Conservation (phyloP, 2,797 vertebrate genomes). For the Gymnocypris eckloni region DNA sequence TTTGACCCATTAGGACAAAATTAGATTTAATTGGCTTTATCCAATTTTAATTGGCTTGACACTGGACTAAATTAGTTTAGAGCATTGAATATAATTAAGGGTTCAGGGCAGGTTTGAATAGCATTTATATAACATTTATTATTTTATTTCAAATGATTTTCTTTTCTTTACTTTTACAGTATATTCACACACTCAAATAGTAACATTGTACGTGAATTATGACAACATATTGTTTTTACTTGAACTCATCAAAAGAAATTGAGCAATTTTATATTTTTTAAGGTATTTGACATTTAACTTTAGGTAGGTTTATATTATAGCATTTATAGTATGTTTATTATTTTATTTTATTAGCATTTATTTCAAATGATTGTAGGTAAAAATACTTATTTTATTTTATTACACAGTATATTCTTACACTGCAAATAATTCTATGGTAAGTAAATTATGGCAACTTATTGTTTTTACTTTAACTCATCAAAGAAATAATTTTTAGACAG, state of each 20-base stretch:
- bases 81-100: background rate
- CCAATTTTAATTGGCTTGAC: background rate
- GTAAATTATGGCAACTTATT: background rate
- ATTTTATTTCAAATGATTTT: background rate
- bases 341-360: too few relatives aligned
- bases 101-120: background rate
- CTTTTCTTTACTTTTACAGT: background rate
- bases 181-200: background rate
- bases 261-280: too few relatives aligned
- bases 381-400: background rate
- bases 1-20: background rate
- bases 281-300: too few relatives aligned
- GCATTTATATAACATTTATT: background rate
- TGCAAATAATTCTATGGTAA: background rate
- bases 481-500: background rate
- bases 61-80: background rate
- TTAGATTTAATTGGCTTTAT: background rate
- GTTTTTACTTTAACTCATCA: background rate
- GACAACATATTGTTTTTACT: too few relatives aligned
- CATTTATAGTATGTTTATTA: too few relatives aligned
- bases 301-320: too few relatives aligned
- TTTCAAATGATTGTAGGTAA: too few relatives aligned
- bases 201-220: too few relatives aligned
- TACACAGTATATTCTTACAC: background rate
- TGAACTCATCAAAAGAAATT: too few relatives aligned